Evolutionary conservation across 1,140 invertebrate species (phyloP), one percentile per base, ranked within the genome.

Genomic region (Lycorma delicatula): DNA sequence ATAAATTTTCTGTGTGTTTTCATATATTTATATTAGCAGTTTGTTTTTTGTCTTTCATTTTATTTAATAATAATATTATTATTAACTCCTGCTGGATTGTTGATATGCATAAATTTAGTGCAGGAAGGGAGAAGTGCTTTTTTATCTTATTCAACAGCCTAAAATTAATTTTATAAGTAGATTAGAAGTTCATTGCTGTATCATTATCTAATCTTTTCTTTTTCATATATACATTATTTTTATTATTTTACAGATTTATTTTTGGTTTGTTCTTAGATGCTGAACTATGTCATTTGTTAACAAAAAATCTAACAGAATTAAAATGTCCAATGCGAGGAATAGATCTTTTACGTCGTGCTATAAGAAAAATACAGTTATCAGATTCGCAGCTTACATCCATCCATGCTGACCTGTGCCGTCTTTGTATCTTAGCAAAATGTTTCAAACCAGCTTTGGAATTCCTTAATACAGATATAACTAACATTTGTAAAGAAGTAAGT

Each of bases 311-410:
- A 58, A 79, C 92, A 6, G 84, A 91, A 66, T 72, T 81, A 25
- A 84, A 89, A 64, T 77, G 84, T 67, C 84, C 91, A 36, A 81
- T 93, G 49, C 76, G 85, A 67, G 94, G 93, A 12, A 93, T 98
- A 34, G 81, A 83, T 66, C 75, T 95, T 18, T 67, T 97, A 7
- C 80, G 81, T 58, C 84, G 83, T 66, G 93, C 93, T 6, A 93
- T 97, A 62, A 80, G 82, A 46, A 96, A 94, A 72, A 86, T 95
- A 60, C 91, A 95, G 70, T 70, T 89, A 1, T 84, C 82, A 72
- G 86, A 91, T 63, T 86, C 87, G 16, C 92, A 97, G 68, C 73
- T 98, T 31, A 97, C 94, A 20, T 89, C 92, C 1, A 85, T 97
- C 63, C 95, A 98, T 74, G 86, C 91, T 6, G 91, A 95, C 77